These are phyloP conservation scores for Neotragus moschatus DNA, from an alignment of 2,113 vertebrate species.

Conservation along the genomic window DNA sequence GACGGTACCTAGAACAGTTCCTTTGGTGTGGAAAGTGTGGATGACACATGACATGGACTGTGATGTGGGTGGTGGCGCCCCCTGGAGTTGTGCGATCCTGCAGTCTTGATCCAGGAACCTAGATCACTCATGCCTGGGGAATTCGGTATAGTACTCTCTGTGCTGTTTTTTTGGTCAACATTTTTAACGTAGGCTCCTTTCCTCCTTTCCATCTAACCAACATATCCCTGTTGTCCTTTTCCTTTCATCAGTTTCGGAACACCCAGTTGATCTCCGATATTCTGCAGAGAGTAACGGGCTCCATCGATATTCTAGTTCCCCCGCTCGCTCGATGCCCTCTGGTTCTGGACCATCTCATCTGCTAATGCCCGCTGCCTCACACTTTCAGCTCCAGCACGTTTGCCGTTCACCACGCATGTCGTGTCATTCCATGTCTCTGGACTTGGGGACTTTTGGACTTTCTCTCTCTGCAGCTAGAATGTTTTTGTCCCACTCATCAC, in stretches of 20 bases:
- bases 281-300: background rate
- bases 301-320: background rate
- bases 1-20: background rate
- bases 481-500: background rate
- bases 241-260: background rate
- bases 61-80: fast-evolving
- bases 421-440: background rate
- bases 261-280: background rate
- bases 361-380: background rate
- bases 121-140: no score
- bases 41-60: fast-evolving
- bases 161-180: background rate
- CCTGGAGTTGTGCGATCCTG: background rate
- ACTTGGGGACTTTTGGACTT: background rate
- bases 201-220: background rate
- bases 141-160: background rate
- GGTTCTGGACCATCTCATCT: background rate
- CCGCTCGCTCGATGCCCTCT: fast-evolving
- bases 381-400: no score
- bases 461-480: background rate
- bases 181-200: background rate
- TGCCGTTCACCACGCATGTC: fast-evolving
- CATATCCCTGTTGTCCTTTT: background rate
- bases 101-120: background rate
- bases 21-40: background rate